A percentile compares a stretch with the other conserved stretches of the same genome.
Conservation (phyloP, 2,797 vertebrate genomes). For the Triplophysa bombifrons region DNA sequence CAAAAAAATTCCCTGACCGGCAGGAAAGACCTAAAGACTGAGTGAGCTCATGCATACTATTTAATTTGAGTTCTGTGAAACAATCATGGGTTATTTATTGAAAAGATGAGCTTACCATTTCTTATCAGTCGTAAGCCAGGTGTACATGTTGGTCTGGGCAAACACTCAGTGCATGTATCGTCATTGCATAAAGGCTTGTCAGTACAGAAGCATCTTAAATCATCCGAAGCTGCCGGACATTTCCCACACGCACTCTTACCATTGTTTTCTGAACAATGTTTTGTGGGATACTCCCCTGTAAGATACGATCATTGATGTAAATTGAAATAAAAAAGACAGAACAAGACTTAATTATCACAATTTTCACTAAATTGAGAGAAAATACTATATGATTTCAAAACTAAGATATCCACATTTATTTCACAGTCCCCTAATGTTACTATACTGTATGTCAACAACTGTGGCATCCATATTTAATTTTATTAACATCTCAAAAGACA, state of each 20-base stretch:
- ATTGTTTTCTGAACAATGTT: constrained; percentile 41
- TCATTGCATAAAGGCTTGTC: constrained; percentile 64
- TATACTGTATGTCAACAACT: not conserved
- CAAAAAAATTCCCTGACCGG: constrained; percentile 5
- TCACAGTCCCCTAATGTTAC: not conserved
- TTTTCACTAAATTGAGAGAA: no score
- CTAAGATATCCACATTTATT: not conserved
- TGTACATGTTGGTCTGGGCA: constrained; percentile 43
- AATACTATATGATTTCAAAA: not conserved
- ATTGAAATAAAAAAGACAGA: no score
- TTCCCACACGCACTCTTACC: constrained; percentile 52
- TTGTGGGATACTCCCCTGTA: constrained; percentile 59
- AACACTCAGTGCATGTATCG: constrained; percentile 59
- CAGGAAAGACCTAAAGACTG: not conserved
- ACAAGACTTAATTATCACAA: no score
- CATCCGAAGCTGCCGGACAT: constrained; percentile 45
- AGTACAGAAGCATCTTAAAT: constrained; percentile 60
- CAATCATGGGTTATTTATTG: not conserved
- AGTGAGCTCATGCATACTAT: not conserved
- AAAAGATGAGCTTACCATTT: constrained; percentile 57
- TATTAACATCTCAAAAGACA: not conserved
- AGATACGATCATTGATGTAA: not conserved
- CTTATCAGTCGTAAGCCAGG: constrained; percentile 42
- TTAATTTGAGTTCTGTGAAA: not conserved
- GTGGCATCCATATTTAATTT: no score